Percentiles rank a stretch among this genome's conserved stretches.
phyloP scores from a whole-genome alignment of 2,888 invertebrate species.

The Eurytoma californica region DNA sequence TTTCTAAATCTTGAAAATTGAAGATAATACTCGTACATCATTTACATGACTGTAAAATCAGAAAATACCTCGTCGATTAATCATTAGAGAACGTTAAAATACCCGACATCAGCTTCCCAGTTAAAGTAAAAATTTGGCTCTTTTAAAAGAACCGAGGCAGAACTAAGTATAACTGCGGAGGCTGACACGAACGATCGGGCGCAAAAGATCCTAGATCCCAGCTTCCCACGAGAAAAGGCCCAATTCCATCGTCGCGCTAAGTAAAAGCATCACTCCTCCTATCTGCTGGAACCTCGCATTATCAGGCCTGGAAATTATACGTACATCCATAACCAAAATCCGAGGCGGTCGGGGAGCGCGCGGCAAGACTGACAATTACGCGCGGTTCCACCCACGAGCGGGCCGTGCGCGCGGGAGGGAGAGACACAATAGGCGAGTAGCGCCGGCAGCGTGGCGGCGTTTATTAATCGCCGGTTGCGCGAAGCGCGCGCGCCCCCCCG shows the following conservation, averaged over 20 bases:
- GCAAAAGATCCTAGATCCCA: background rate
- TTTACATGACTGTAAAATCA: too few species aligned
- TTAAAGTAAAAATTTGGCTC: background rate
- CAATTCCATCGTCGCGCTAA: constrained; percentile 1
- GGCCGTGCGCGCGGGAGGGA: background rate
- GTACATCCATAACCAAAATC: constrained; percentile 27
- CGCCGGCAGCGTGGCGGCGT: constrained; percentile 33
- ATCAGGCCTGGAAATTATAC: constrained; percentile 36
- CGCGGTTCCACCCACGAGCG: constrained; percentile 47
- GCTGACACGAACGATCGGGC: too few species aligned
- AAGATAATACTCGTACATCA: too few species aligned
- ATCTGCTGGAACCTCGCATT: constrained; percentile 17
- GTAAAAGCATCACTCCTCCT: constrained; percentile 16
- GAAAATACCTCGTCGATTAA: too few species aligned
- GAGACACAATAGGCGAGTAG: constrained; percentile 34
- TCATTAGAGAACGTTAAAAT: too few species aligned
- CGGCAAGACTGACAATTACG: constrained; percentile 54
- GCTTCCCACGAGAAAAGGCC: background rate
- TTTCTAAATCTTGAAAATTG: too few species aligned
- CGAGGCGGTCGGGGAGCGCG: background rate
- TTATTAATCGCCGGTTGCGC: constrained; percentile 72
- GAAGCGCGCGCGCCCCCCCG: constrained; percentile 54
- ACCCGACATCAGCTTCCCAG: too few species aligned
- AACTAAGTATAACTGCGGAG: background rate
- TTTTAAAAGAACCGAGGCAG: background rate